A percentile compares a stretch with the other conserved stretches of the same genome.
Conservation (phyloP, 2,888 invertebrate genomes). For the Falcaria lacertinaria region DNA sequence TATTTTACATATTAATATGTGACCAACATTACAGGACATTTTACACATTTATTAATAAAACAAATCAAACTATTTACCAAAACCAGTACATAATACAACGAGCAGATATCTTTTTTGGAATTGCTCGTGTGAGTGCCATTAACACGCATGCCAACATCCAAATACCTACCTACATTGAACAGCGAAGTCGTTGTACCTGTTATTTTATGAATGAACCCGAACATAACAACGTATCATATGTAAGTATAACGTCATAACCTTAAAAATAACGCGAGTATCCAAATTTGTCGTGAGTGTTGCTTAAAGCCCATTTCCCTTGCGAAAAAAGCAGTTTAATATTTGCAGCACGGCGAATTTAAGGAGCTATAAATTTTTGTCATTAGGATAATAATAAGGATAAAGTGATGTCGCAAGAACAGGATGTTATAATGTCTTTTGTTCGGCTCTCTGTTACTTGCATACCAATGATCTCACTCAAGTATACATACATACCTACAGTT, state of each 20-base stretch:
- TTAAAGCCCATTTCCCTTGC: conserved; percentile 37
- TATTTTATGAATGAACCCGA: conserved; percentile 28
- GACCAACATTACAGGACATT: too few species aligned
- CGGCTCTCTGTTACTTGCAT: conserved; percentile 63
- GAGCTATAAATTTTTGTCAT: conserved; percentile 76
- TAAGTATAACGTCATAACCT: conserved; percentile 26
- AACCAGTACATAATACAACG: too few species aligned
- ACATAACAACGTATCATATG: conserved; percentile 28
- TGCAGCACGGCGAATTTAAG: conserved; percentile 73
- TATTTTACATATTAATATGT: too few species aligned
- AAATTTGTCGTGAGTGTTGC: conserved; percentile 26
- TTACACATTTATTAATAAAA: too few species aligned
- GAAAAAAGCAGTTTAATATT: conserved; percentile 58
- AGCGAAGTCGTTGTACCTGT: conserved; percentile 1
- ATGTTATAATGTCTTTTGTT: conserved; percentile 78
- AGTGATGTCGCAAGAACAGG: conserved; percentile 69
- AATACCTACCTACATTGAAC: not conserved
- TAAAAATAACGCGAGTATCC: conserved; percentile 33
- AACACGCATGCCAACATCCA: not conserved
- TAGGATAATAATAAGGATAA: conserved; percentile 73
- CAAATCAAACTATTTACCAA: not conserved
- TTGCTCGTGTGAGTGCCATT: not conserved
- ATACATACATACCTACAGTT: conserved; percentile 46
- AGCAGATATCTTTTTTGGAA: not conserved
- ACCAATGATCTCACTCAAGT: conserved; percentile 58